Conservation (phyloP, 2,113 vertebrate species). For the Poecile atricapillus region DNA sequence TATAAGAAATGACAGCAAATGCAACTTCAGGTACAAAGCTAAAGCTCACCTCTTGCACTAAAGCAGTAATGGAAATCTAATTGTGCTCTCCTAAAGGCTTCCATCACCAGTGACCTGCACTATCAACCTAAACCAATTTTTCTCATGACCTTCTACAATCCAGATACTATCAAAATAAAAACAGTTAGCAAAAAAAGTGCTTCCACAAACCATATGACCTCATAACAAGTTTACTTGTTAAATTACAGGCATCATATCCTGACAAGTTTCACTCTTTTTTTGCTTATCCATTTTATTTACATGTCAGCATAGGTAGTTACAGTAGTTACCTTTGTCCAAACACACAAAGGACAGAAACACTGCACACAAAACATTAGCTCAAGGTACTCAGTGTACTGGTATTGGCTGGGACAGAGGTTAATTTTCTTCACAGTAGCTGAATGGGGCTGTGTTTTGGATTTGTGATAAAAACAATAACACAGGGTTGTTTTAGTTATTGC, state of each 20-base stretch:
- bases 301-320: not conserved
- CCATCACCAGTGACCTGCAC: not conserved
- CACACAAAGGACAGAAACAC: not conserved
- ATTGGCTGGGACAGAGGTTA: not conserved
- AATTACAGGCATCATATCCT: not conserved
- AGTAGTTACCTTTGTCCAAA: not conserved
- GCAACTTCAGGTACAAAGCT: not conserved
- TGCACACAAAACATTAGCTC: not conserved
- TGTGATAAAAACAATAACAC: not conserved
- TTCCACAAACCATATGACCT: not conserved
- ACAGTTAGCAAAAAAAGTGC: not conserved
- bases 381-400: not conserved
- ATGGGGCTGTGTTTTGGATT: not conserved
- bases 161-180: not conserved
- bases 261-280: not conserved
- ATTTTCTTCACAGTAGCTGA: not conserved
- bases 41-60: not conserved
- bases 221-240: not conserved
- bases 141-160: not conserved
- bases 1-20: not conserved
- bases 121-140: not conserved
- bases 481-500: not conserved
- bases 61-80: not conserved
- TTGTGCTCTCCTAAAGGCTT: not conserved
- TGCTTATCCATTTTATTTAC: not conserved